Percentiles rank a stretch among this genome's conserved stretches.
Conservation (phyloP, 2,797 vertebrate genomes). For the Hephaestus fuliginosus region DNA sequence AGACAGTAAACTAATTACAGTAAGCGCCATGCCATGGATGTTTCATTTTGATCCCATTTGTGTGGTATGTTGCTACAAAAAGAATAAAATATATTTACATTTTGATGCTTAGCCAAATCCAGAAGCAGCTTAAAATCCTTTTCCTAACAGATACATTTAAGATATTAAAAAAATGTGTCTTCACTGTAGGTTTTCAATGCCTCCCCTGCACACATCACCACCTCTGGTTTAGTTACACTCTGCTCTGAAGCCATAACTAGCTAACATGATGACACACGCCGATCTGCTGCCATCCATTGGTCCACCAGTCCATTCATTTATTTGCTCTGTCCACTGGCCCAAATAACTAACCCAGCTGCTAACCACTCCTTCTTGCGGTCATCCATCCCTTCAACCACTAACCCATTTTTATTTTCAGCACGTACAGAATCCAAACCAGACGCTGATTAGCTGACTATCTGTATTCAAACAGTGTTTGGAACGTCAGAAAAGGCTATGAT, state of each 20-base stretch:
- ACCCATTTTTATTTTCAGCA: neutral
- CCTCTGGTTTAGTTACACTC: neutral
- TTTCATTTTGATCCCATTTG: neutral
- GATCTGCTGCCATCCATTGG: neutral
- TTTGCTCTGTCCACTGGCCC: neutral
- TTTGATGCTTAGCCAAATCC: neutral
- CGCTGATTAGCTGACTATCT: neutral
- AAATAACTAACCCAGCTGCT: neutral
- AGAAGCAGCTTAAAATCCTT: neutral
- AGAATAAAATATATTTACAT: neutral
- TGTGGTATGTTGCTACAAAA: neutral
- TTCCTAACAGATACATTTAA: neutral
- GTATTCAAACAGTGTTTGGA: slow-evolving; percentile 8
- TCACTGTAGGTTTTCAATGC: neutral
- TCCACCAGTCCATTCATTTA: neutral
- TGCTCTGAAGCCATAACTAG: neutral
- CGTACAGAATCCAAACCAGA: neutral
- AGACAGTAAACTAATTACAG: slow-evolving; percentile 6
- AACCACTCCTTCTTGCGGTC: neutral
- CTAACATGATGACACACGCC: neutral
- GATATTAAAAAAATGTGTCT: neutral
- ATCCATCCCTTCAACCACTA: neutral
- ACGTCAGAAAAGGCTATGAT: slow-evolving; percentile 10
- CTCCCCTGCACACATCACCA: neutral
- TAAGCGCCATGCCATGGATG: neutral